Evolutionary conservation across 2,797 vertebrate genomes (phyloP).

Genomic region (Chromis chromis): DNA sequence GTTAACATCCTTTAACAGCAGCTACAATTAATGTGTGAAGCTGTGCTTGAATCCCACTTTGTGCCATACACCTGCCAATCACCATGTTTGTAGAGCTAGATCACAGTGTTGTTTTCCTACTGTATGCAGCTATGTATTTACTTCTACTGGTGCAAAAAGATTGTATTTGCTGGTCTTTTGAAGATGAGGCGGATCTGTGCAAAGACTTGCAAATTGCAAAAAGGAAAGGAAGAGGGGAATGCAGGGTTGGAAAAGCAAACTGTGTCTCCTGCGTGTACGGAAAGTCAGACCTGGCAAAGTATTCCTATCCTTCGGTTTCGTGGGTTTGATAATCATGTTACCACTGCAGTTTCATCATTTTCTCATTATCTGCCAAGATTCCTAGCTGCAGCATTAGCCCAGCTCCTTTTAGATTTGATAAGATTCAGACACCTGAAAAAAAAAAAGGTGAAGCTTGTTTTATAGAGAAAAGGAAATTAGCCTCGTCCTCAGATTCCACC

Average conservation of each 20-base stretch:
- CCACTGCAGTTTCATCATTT: conserved; percentile 22
- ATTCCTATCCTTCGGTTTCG: conserved; percentile 32
- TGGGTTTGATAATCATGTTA: conserved; percentile 23
- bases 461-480: not conserved
- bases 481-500: conserved; percentile 27
- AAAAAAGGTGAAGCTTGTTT: conserved; percentile 12
- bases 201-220: conserved; percentile 78
- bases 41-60: conserved; percentile 71
- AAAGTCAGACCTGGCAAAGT: conserved; percentile 36
- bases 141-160: conserved; percentile 69
- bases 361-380: conserved; percentile 10
- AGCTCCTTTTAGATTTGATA: conserved; percentile 8
- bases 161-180: conserved; percentile 79
- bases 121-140: conserved; percentile 76
- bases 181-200: conserved; percentile 73
- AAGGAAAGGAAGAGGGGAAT: conserved; percentile 32
- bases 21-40: conserved; percentile 80
- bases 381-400: not conserved
- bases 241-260: conserved; percentile 51
- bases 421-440: conserved; percentile 20
- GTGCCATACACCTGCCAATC: conserved; percentile 81
- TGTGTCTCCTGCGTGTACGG: conserved; percentile 33
- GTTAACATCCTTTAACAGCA: conserved; percentile 83
- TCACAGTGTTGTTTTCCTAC: conserved; percentile 78
- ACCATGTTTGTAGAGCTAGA: conserved; percentile 76